phyloP scores from a whole-genome alignment of 1,140 invertebrate species.

The Macrostomum lignano region DNA sequence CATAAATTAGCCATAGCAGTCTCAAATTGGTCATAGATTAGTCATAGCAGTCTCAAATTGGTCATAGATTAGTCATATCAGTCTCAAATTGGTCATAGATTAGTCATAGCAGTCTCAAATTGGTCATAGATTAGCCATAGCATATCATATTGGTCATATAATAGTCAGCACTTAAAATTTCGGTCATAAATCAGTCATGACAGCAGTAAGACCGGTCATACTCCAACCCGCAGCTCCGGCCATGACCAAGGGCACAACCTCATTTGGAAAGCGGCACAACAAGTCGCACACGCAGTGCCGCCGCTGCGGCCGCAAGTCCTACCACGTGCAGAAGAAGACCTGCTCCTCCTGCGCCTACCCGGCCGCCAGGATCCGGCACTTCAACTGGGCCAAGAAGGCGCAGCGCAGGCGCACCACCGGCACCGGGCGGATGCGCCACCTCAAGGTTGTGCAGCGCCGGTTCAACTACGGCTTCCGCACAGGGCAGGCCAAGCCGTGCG shows the following conservation, averaged over 20 bases:
- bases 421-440: constrained; percentile 70
- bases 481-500: constrained; percentile 1
- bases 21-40: too few relatives aligned
- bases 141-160: too few relatives aligned
- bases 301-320: constrained; percentile 74
- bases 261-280: constrained; percentile 96
- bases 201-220: too few relatives aligned
- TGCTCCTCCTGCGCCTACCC: constrained; percentile 95
- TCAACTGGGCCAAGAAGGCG: constrained; percentile 67
- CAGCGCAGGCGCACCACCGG: constrained; percentile 95
- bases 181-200: too few relatives aligned
- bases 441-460: constrained; percentile 63
- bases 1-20: too few relatives aligned
- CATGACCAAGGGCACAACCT: constrained; percentile 94
- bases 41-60: too few relatives aligned
- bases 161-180: too few relatives aligned
- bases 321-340: constrained; percentile 86
- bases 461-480: constrained; percentile 28
- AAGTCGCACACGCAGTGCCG: constrained; percentile 95
- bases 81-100: too few relatives aligned
- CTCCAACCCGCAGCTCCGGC: too few relatives aligned
- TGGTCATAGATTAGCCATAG: too few relatives aligned
- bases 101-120: too few relatives aligned
- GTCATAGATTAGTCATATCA: too few relatives aligned
- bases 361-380: constrained; percentile 58